These are phyloP conservation scores for Drosophila suzukii DNA, from an alignment of 1,140 invertebrate genomes.

Conservation along the genomic window DNA sequence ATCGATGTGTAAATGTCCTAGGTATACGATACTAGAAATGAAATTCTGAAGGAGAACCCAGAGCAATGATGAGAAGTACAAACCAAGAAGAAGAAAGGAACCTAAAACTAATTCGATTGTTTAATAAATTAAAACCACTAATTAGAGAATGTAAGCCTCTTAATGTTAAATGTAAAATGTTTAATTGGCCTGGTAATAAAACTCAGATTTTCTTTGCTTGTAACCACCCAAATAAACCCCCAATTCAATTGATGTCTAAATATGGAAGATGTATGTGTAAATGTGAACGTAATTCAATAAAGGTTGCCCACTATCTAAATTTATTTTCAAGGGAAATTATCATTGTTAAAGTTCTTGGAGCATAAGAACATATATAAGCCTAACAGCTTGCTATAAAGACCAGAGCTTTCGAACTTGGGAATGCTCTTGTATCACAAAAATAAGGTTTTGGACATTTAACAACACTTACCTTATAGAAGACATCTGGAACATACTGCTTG, in stretches of 20 bases:
- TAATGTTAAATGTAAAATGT: not conserved
- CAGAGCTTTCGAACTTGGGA: too few relatives aligned
- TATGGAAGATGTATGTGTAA: slow-evolving; percentile 27
- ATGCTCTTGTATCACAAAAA: not conserved
- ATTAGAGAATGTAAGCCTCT: slow-evolving; percentile 3
- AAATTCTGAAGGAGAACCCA: not conserved
- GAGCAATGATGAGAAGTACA: slow-evolving; percentile 53
- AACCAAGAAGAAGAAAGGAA: slow-evolving; percentile 7
- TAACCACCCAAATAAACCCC: not conserved
- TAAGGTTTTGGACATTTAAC: not conserved
- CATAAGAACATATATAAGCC: not conserved
- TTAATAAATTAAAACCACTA: not conserved
- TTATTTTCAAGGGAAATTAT: not conserved
- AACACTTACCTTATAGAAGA: slow-evolving; percentile 97
- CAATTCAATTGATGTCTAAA: slow-evolving; percentile 29
- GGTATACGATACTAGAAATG: slow-evolving; percentile 1
- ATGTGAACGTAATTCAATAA: slow-evolving; percentile 52
- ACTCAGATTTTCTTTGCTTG: not conserved
- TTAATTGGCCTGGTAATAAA: slow-evolving; percentile 4
- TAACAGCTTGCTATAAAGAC: too few relatives aligned
- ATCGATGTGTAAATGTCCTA: slow-evolving; percentile 4
- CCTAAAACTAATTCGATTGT: not conserved
- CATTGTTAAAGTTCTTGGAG: not conserved
- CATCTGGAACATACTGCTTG: slow-evolving; percentile 99
- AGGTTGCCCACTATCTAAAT: slow-evolving; percentile 10